A percentile compares a stretch with the other conserved stretches of the same genome.
Conservation (phyloP, 53 echinoderm and acorn worm species). For the Apostichopus leukothele region DNA sequence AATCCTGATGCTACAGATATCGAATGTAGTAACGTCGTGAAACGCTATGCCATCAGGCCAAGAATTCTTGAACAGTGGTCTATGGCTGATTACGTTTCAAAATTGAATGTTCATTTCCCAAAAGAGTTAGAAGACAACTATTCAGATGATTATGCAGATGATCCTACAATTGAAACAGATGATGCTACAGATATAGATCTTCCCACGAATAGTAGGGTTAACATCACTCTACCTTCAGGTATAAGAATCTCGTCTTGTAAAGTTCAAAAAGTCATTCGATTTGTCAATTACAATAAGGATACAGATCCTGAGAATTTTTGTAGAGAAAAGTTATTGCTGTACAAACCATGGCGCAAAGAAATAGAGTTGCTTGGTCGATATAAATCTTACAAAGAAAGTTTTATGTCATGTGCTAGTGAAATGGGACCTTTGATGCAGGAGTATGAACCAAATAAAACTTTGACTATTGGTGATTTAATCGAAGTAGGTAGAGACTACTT, state of each 20-base stretch:
- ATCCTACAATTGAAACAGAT: not conserved
- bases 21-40: conserved; percentile 16
- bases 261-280: conserved; percentile 48
- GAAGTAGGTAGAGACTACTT: not conserved
- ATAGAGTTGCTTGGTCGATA: not conserved
- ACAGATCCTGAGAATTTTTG: conserved; percentile 25
- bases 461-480: not conserved
- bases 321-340: conserved; percentile 42
- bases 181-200: too few species aligned
- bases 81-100: conserved; percentile 51
- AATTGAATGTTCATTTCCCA: conserved; percentile 34
- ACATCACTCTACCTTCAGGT: conserved; percentile 34
- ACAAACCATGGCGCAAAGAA: conserved; percentile 31
- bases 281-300: conserved; percentile 45
- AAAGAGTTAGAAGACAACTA: conserved; percentile 41
- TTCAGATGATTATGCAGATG: conserved; percentile 48
- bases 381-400: not conserved
- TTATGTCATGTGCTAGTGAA: not conserved
- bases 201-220: not conserved
- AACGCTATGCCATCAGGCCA: conserved; percentile 29
- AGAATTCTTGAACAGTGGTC: conserved; percentile 42
- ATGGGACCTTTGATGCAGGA: not conserved
- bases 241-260: conserved; percentile 19
- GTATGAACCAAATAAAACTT: conserved; percentile 33
- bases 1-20: conserved; percentile 43